phyloP scores from a whole-genome alignment of 2,888 invertebrate species.

The Drosophila hamatofila region DNA sequence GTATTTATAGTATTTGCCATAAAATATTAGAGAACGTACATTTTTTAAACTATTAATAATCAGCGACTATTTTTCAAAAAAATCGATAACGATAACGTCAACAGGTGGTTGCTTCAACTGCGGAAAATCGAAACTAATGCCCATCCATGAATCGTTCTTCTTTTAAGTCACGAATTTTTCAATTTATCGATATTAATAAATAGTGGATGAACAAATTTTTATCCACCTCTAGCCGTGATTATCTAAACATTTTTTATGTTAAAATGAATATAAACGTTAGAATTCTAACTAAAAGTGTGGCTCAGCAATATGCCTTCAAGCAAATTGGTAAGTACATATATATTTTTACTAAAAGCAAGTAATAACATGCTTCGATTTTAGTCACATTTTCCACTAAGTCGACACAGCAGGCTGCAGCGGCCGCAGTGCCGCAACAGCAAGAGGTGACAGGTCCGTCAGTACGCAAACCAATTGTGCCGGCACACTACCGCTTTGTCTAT shows the following conservation, averaged over 20 bases:
- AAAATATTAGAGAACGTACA: too few species aligned
- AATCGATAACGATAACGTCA: conserved; percentile 17
- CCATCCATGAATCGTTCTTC: neutral
- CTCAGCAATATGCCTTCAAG: conserved; percentile 53
- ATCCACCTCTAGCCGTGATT: conserved; percentile 50
- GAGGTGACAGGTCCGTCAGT: conserved; percentile 27
- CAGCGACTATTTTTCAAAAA: neutral
- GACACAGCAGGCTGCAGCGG: conserved; percentile 48
- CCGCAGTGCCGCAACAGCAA: conserved; percentile 36
- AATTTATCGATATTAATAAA: conserved; percentile 22
- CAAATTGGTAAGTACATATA: conserved; percentile 60
- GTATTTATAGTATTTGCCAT: neutral
- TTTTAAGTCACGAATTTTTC: conserved; percentile 1
- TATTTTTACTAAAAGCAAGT: neutral
- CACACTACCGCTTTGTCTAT: conserved; percentile 90
- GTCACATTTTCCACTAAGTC: conserved; percentile 75
- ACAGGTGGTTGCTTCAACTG: conserved; percentile 8
- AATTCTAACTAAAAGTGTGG: conserved; percentile 45
- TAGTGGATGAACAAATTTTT: neutral
- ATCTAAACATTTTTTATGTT: conserved; percentile 60
- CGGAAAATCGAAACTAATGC: neutral
- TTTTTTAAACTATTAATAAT: too few species aligned
- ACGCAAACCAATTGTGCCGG: conserved; percentile 78
- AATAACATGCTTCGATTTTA: conserved; percentile 22
- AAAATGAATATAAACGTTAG: conserved; percentile 69